These are phyloP conservation scores for Drosophila bocqueti DNA, from an alignment of 1,140 invertebrate genomes.

Conservation along the genomic window DNA sequence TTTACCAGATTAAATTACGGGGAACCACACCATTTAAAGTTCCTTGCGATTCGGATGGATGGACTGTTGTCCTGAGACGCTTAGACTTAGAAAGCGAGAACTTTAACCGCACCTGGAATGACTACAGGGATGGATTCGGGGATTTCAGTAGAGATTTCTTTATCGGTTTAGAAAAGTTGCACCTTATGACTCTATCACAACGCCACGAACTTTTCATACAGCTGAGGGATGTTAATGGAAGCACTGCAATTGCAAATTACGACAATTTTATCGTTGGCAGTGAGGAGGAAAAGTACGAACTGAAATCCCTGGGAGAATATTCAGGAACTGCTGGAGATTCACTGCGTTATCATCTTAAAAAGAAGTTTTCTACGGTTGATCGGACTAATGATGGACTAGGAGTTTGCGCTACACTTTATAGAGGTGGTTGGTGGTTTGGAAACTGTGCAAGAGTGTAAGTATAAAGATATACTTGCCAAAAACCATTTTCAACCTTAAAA, in stretches of 20 bases:
- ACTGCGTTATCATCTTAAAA: conserved; percentile 86
- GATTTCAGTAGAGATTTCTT: conserved; percentile 86
- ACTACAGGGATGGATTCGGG: conserved; percentile 87
- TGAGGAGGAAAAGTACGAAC: conserved; percentile 88
- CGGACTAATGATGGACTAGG: too few relatives aligned
- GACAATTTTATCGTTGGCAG: conserved; percentile 87
- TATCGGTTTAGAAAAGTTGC: conserved; percentile 87
- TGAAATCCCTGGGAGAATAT: conserved; percentile 88
- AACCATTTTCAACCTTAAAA: neutral
- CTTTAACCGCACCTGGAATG: conserved; percentile 4
- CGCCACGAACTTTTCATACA: conserved; percentile 88
- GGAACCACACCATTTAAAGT: conserved; percentile 3
- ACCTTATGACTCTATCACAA: conserved; percentile 86
- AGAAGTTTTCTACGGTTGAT: conserved; percentile 89
- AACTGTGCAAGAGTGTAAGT: conserved; percentile 35
- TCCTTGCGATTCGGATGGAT: conserved; percentile 70
- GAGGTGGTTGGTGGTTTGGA: conserved; percentile 86
- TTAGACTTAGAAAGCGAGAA: conserved; percentile 78
- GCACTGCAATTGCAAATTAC: conserved; percentile 87
- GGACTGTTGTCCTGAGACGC: conserved; percentile 88
- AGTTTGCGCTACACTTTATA: too few relatives aligned
- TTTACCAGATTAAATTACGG: conserved; percentile 1
- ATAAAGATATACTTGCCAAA: neutral
- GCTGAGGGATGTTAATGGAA: conserved; percentile 86
- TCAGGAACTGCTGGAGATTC: conserved; percentile 88